Conservation (phyloP, 2,888 invertebrate species). For the Acanthacorydalis orientalis region DNA sequence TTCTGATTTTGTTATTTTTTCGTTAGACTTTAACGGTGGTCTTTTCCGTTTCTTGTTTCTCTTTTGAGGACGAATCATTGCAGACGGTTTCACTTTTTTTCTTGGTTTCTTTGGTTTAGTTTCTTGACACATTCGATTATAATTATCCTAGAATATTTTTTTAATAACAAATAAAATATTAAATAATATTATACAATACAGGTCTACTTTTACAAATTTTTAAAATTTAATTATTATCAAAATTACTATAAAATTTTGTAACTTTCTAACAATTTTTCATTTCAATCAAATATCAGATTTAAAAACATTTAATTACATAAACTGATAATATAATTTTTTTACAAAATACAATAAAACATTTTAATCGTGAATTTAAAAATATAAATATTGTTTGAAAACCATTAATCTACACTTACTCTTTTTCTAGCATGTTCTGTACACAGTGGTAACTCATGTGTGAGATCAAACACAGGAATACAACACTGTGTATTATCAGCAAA, state of each 20-base stretch:
- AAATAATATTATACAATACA: background rate
- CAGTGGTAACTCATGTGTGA: constrained; percentile 63
- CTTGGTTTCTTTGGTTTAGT: constrained; percentile 54
- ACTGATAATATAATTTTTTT: too few relatives aligned
- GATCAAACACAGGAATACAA: constrained; percentile 61
- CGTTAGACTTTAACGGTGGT: constrained; percentile 7
- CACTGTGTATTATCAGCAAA: constrained; percentile 65
- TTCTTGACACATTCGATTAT: constrained; percentile 58
- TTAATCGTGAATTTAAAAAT: background rate
- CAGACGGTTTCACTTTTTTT: constrained; percentile 39
- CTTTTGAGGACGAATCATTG: constrained; percentile 36
- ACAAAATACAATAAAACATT: too few relatives aligned
- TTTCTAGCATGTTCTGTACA: constrained; percentile 76
- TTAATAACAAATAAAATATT: constrained; percentile 2
- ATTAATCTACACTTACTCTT: constrained; percentile 31
- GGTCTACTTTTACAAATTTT: background rate
- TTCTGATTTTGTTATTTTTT: too few relatives aligned
- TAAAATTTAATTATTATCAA: too few relatives aligned
- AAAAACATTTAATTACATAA: too few relatives aligned
- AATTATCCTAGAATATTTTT: constrained; percentile 46
- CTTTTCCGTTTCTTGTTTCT: constrained; percentile 34
- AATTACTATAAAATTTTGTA: too few relatives aligned
- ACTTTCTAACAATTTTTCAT: too few relatives aligned
- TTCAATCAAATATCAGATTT: too few relatives aligned
- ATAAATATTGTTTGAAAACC: background rate